A percentile compares a stretch with the other conserved stretches of the same genome.
phyloP scores from a whole-genome alignment of 2,888 invertebrate species.

The Lordiphosa fenestrarum region DNA sequence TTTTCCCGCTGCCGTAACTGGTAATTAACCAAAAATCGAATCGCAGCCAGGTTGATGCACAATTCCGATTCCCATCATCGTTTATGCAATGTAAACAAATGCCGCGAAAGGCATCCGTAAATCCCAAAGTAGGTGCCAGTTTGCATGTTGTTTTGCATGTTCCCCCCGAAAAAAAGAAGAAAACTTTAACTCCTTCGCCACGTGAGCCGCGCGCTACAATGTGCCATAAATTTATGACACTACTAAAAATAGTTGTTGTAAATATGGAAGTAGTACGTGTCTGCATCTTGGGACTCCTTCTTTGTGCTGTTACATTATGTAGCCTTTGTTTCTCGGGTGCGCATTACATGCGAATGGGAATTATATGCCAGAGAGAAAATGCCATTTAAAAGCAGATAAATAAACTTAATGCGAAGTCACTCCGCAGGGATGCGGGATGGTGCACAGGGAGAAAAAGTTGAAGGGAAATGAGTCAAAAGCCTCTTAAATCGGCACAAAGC shows the following conservation, averaged over 20 bases:
- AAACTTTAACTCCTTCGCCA: slow-evolving; percentile 17
- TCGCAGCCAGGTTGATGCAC: slow-evolving; percentile 4
- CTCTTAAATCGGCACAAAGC: no score
- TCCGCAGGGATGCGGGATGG: slow-evolving; percentile 20
- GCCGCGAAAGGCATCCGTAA: background rate
- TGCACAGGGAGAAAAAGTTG: no score
- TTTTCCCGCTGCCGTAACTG: slow-evolving; percentile 26
- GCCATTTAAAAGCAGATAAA: slow-evolving; percentile 72
- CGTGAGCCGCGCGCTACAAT: slow-evolving; percentile 46
- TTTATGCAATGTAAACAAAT: slow-evolving; percentile 9
- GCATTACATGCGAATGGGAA: slow-evolving; percentile 66
- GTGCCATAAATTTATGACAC: slow-evolving; percentile 74
- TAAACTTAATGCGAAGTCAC: slow-evolving; percentile 64
- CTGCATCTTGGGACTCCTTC: slow-evolving; percentile 9
- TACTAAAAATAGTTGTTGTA: slow-evolving; percentile 65
- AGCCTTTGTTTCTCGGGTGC: slow-evolving; percentile 70
- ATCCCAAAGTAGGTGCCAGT: slow-evolving; percentile 60
- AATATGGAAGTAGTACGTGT: slow-evolving; percentile 15
- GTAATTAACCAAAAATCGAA: slow-evolving; percentile 33
- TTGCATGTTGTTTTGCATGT: slow-evolving; percentile 59
- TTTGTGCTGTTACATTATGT: slow-evolving; percentile 62
- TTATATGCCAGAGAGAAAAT: slow-evolving; percentile 71
- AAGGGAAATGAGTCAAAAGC: no score
- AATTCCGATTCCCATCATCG: slow-evolving; percentile 5
- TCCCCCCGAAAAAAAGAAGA: slow-evolving; percentile 5